These are phyloP conservation scores for Gorsachius goisagi DNA, from an alignment of 2,113 vertebrate genomes.

Conservation along the genomic window DNA sequence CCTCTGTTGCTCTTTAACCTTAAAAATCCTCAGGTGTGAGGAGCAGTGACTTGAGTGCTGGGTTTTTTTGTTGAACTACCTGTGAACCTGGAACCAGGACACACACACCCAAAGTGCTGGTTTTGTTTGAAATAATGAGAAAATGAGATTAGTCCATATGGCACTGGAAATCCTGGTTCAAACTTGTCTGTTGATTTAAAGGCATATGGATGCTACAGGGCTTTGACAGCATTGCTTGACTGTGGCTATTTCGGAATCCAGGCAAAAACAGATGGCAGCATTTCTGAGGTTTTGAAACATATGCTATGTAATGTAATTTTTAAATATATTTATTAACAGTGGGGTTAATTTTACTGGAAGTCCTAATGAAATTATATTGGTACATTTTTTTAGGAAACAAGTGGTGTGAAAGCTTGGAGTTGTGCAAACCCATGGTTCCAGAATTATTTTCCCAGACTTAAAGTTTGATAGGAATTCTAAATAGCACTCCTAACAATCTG, in stretches of 20 bases:
- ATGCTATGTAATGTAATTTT: neutral
- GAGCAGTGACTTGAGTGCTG: neutral
- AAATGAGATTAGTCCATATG: neutral
- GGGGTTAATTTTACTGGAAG: neutral
- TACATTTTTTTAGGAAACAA: neutral
- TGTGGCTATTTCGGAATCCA: constrained; percentile 13
- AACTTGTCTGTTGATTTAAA: neutral
- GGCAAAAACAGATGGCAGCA: constrained; percentile 39
- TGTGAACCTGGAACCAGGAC: neutral
- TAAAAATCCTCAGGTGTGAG: neutral
- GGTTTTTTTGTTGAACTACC: neutral
- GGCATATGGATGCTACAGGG: constrained; percentile 5
- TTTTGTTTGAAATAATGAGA: neutral
- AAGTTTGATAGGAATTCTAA: neutral
- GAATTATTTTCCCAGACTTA: neutral
- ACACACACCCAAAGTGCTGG: neutral
- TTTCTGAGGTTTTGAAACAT: constrained; percentile 11
- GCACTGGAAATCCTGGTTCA: neutral
- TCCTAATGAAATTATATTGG: neutral
- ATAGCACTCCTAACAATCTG: neutral
- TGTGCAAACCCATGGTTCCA: neutral
- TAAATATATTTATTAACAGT: neutral
- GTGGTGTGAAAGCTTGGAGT: neutral
- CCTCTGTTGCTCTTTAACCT: neutral
- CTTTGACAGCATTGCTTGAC: neutral